phyloP scores from a whole-genome alignment of 1,140 invertebrate species.

The Heliconius nattereri region DNA sequence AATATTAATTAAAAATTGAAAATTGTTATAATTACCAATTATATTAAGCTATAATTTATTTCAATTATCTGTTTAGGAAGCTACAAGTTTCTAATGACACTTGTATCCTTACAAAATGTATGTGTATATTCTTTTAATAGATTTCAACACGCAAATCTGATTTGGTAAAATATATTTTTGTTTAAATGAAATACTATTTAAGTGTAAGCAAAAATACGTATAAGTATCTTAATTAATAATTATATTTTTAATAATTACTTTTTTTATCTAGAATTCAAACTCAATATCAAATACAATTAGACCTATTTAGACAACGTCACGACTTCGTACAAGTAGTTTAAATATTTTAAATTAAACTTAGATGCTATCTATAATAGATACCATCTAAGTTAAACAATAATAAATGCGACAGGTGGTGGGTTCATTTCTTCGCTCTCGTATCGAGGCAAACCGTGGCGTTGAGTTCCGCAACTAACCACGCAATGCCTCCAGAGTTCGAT shows the following conservation, averaged over 20 bases:
- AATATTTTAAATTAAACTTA: neutral
- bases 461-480: no score
- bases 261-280: no score
- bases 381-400: neutral
- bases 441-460: no score
- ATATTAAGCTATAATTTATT: neutral
- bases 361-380: neutral
- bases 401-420: no score
- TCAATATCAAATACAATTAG: no score
- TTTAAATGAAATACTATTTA: no score
- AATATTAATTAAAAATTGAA: neutral
- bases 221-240: no score
- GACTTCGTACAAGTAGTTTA: neutral
- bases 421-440: no score
- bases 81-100: conserved; percentile 5
- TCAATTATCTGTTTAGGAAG: neutral
- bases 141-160: neutral
- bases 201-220: no score
- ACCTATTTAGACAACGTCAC: no score
- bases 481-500: no score
- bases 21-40: neutral
- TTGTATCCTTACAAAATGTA: neutral
- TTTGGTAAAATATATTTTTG: neutral
- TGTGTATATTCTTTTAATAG: neutral
- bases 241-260: no score